Conservation (phyloP, 2,113 vertebrate genomes). For the Gracilinanus agilis region DNA sequence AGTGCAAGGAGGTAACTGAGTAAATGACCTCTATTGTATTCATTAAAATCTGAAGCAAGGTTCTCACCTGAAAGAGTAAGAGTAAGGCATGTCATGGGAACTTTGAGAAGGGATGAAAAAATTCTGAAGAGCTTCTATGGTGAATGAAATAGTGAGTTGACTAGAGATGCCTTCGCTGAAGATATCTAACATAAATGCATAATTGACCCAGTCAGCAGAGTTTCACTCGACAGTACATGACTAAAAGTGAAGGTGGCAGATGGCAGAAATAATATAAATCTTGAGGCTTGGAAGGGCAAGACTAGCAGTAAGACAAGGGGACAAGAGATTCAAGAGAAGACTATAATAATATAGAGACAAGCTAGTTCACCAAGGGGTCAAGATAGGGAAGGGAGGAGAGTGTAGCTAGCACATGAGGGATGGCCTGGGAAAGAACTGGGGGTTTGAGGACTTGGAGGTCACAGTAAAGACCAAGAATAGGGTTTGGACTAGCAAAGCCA, state of each 20-base stretch:
- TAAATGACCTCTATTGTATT: not conserved
- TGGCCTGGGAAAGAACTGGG: not conserved
- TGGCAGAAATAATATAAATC: not conserved
- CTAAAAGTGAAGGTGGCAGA: not conserved
- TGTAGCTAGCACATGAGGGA: not conserved
- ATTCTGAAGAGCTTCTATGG: not conserved
- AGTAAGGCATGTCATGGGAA: not conserved
- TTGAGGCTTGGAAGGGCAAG: not conserved
- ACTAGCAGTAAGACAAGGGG: not conserved
- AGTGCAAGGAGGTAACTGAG: not conserved
- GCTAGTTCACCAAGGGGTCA: not conserved
- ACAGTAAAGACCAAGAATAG: not conserved
- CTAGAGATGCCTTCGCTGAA: not conserved
- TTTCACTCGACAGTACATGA: not conserved
- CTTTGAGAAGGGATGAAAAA: not conserved
- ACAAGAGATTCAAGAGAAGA: not conserved
- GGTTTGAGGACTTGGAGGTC: not conserved
- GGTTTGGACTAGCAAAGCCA: not conserved
- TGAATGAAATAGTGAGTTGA: not conserved
- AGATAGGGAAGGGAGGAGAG: not conserved
- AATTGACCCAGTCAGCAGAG: not conserved
- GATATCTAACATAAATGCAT: not conserved
- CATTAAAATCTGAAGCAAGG: not conserved
- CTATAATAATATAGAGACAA: not conserved
- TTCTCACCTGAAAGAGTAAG: not conserved